Conservation (phyloP, 2,888 invertebrate species). For the Epirrhoe tristata region DNA sequence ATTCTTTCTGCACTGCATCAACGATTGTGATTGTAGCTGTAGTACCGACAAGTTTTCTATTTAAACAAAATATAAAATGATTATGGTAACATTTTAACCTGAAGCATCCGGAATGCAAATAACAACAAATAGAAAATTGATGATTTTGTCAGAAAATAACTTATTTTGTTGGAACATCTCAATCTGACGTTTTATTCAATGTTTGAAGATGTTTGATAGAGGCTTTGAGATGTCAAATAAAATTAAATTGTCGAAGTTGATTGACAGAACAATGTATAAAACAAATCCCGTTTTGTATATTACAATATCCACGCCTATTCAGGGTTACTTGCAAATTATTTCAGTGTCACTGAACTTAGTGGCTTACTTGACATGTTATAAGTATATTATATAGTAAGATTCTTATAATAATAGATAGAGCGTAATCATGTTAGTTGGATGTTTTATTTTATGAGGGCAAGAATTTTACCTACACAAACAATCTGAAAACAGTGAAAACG, state of each 20-base stretch:
- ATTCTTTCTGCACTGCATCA: slow-evolving; percentile 33
- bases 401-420: slow-evolving; percentile 6
- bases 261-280: slow-evolving; percentile 67
- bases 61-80: not conserved
- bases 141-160: slow-evolving; percentile 17
- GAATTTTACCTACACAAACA: no score
- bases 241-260: slow-evolving; percentile 50
- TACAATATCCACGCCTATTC: slow-evolving; percentile 52
- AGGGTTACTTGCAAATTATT: slow-evolving; percentile 41
- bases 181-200: slow-evolving; percentile 25
- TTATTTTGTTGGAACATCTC: slow-evolving; percentile 19
- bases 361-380: slow-evolving; percentile 10
- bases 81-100: not conserved
- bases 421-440: not conserved
- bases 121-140: not conserved
- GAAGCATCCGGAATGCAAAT: not conserved
- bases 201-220: slow-evolving; percentile 28
- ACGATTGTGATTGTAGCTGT: slow-evolving; percentile 19
- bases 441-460: no score
- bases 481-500: no score
- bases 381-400: no score
- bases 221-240: slow-evolving; percentile 34
- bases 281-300: slow-evolving; percentile 49
- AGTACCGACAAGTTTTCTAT: not conserved
- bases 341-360: slow-evolving; percentile 37